phyloP scores from a whole-genome alignment of 2,113 vertebrate genomes.

The Xiphorhynchus elegans region DNA sequence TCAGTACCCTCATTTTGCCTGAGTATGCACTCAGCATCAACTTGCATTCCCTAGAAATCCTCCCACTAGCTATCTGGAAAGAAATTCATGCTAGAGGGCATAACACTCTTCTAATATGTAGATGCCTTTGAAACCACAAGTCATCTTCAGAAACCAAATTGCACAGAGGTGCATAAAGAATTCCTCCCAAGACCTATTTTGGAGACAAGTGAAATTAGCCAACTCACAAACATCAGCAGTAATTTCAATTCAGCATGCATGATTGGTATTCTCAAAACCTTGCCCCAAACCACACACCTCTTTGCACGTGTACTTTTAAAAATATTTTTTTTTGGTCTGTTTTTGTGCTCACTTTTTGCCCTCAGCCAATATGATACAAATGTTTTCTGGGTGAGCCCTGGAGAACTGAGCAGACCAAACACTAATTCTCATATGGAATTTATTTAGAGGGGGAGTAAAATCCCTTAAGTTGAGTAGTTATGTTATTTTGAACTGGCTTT shows the following conservation, averaged over 20 bases:
- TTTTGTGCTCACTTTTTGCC: conserved; percentile 50
- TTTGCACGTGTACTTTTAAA: conserved; percentile 27
- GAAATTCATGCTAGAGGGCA: conserved; percentile 9
- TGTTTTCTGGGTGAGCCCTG: conserved; percentile 44
- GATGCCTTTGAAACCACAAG: conserved; percentile 51
- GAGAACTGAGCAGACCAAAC: conserved; percentile 47
- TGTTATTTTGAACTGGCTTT: conserved; percentile 71
- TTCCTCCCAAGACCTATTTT: background rate
- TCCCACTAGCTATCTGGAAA: conserved; percentile 24
- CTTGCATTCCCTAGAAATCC: conserved; percentile 37
- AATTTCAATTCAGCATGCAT: conserved; percentile 37
- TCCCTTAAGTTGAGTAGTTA: conserved; percentile 45
- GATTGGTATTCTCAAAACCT: conserved; percentile 13
- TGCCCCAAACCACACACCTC: background rate
- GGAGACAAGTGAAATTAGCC: background rate
- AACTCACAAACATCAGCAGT: conserved; percentile 29
- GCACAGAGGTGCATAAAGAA: conserved; percentile 2
- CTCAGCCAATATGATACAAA: conserved; percentile 56
- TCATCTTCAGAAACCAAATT: background rate
- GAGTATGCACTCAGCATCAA: background rate
- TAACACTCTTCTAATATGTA: background rate
- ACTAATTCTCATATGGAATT: conserved; percentile 73
- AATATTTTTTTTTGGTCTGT: conserved; percentile 20
- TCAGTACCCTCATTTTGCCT: conserved; percentile 13
- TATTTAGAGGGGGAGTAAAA: conserved; percentile 63